Evolutionary conservation across 2,797 vertebrate genomes (phyloP), one percentile per base, ranked within the genome.

Genomic region (Hydrocynus forskahlii): DNA sequence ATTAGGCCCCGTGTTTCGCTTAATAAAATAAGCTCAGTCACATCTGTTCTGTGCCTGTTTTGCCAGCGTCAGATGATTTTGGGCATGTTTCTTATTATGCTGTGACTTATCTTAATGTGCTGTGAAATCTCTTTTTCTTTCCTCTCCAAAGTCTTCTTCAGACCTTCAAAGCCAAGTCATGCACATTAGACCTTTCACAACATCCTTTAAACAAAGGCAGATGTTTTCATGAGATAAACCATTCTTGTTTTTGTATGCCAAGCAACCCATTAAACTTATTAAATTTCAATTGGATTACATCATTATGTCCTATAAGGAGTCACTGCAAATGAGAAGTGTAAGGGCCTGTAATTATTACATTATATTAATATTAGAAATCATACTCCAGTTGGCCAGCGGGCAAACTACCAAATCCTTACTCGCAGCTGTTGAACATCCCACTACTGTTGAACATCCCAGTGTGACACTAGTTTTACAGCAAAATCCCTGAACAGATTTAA

Each of bases 61-160:
- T 40, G 54, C 57, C 40, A 2, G 23, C 23, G 48, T 52, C 54
- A 60, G 3, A n/a, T 45, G 63, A 35, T 19, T 73, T 73, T 19
- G 40, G 48, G 29, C 52, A 72, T 83, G 50, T 84, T 84, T 77
- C 40, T 38, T 66, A 73, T 68, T 66, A 35, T 10, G 13, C 81
- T 71, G 19, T 40, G 54, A 66, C 62, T 60, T 63, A 64, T 79
- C 54, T 69, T 83, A 76, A 79, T 81, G 52, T 73, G 55, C 29
- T 74, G 62, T 79, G 63, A 76, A 86, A 76, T 67, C 14, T 77
- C 14, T 23, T 72, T 60, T 66, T n/a, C 38, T 40, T 63, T 50
- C 16, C 40, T 71, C 55, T 60, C 62, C 19, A 57, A 19, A 25
- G 43, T 16, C 57, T 8, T 54, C 52, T 59, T 75, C 4, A 4